Evolutionary conservation across 2,113 vertebrate species (phyloP), one percentile per base, ranked within the genome.

Genomic region (Myxocyprinus asiaticus): DNA sequence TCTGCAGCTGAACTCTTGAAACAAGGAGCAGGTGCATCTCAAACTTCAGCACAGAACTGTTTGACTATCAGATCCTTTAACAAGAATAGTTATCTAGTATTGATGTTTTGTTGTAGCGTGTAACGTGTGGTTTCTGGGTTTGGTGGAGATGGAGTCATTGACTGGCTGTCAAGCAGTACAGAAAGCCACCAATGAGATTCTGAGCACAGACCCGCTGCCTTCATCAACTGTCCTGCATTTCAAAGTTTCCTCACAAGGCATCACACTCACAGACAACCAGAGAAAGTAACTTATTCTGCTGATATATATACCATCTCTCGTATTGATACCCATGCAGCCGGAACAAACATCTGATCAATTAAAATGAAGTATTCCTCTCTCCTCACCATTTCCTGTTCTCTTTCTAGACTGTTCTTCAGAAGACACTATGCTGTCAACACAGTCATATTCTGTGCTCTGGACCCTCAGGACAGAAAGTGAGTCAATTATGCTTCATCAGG

Each of bases 211-310:
- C 48, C 91, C 95, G 0, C 86, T 91, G 2, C 93, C 95, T 0
- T 7, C 87, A 79, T 96, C 94, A 74, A 98, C 97, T 0, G 88
- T 97, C 14, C 96, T 98, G 55, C 97, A 98, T 86, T 98, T 98
- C 90, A 98, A 98, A 87, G 97, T 98, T 85, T 98, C 97, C 8
- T 94, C 95, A 0, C 97, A 98, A 84, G 97, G 97, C 82, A 98
- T 98, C 90, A 98, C 97, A 0, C 86, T 98, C 88, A 98, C 97
- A 0, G 97, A 98, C 91, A 98, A 98, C 87, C 96, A 98, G 90
- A 94, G 97, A 86, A 98, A 96, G 97, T 98, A 86, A n/a, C n/a
- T n/a, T n/a, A n/a, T n/a, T n/a, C n/a, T n/a, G n/a, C n/a, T n/a
- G n/a, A n/a, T n/a, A n/a, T n/a, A n/a, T n/a, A n/a, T n/a, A n/a